A percentile compares a stretch with the other conserved stretches of the same genome.
These are phyloP conservation scores for Holothuria glaberrima DNA, from an alignment of 35 echinoderm and acorn worm species.

Conservation along the genomic window DNA sequence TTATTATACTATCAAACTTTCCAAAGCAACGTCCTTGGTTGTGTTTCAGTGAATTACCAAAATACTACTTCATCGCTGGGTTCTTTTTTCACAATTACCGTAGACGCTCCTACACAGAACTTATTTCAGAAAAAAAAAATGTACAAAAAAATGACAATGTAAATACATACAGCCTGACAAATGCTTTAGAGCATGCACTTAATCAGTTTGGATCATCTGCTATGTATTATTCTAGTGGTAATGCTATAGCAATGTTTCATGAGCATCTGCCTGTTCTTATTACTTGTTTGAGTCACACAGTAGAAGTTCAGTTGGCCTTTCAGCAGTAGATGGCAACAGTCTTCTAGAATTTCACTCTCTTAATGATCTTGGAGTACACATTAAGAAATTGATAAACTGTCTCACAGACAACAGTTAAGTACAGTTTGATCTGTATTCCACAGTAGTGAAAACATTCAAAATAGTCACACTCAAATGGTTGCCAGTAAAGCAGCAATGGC, in stretches of 20 bases:
- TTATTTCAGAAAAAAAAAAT: neutral
- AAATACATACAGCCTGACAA: neutral
- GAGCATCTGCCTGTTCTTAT: neutral
- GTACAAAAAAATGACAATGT: neutral
- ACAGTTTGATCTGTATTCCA: slow-evolving; percentile 4
- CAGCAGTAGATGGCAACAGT: slow-evolving; percentile 10
- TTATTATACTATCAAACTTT: neutral
- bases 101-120: neutral
- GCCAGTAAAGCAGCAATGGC: neutral
- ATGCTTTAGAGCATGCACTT: neutral
- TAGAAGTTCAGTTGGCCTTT: neutral
- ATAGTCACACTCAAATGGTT: neutral
- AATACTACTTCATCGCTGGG: neutral
- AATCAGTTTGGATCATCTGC: neutral
- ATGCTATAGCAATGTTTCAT: slow-evolving; percentile 1
- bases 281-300: slow-evolving; percentile 19
- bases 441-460: neutral
- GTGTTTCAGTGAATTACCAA: slow-evolving; percentile 18
- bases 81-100: neutral
- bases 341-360: slow-evolving; percentile 9
- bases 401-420: neutral
- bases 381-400: neutral
- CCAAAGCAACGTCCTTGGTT: neutral
- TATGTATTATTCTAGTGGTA: neutral
- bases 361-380: neutral